Conservation (phyloP, 2,113 vertebrate genomes). For the Scomber japonicus region DNA sequence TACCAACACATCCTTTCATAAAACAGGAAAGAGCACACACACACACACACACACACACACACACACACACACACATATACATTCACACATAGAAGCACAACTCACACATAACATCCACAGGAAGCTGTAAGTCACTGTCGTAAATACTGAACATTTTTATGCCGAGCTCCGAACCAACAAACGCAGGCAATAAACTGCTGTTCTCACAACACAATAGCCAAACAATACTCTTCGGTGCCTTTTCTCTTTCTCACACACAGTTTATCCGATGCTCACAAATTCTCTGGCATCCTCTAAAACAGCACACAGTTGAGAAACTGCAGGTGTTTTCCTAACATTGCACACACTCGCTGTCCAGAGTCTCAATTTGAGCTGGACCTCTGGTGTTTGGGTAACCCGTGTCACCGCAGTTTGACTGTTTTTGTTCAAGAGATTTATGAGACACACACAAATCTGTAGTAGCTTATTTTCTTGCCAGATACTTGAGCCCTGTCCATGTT, state of each 20-base stretch:
- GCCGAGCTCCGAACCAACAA: slow-evolving; percentile 24
- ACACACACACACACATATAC: neutral
- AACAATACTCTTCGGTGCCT: neutral
- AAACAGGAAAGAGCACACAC: neutral
- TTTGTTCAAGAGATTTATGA: slow-evolving; percentile 5
- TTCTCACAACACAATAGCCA: slow-evolving; percentile 24
- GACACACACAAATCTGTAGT: neutral
- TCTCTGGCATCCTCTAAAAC: neutral
- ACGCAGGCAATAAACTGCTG: slow-evolving; percentile 18
- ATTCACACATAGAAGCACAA: neutral
- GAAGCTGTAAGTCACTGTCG: slow-evolving; percentile 31
- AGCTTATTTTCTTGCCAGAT: slow-evolving; percentile 25
- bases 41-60: neutral
- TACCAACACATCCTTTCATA: neutral
- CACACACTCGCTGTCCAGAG: neutral
- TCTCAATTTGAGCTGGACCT: neutral
- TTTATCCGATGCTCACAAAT: neutral
- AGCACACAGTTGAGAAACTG: neutral
- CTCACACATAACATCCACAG: slow-evolving; percentile 19
- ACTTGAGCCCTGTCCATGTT: neutral
- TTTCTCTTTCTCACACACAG: neutral
- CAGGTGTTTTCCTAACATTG: neutral
- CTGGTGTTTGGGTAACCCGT: neutral
- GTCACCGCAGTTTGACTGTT: neutral
- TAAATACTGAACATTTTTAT: slow-evolving; percentile 41